Conservation (phyloP, 2,797 vertebrate genomes). For the Hypotaenidia okinawae region DNA sequence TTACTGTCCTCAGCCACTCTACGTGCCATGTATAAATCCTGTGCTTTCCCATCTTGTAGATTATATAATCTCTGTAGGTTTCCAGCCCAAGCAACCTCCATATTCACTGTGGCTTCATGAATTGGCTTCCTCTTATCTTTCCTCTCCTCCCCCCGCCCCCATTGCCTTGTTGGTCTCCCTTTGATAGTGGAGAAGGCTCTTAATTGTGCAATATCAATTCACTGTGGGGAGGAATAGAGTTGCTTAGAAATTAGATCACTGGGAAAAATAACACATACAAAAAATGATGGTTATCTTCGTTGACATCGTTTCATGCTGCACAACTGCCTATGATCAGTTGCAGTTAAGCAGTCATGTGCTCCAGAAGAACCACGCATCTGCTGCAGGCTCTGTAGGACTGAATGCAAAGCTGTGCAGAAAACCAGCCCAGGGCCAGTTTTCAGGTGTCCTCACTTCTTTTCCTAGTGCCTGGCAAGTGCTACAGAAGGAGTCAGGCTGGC, state of each 20-base stretch:
- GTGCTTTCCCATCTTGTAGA: neutral
- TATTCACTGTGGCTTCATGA: neutral
- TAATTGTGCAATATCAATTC: neutral
- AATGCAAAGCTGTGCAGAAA: neutral
- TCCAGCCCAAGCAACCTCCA: neutral
- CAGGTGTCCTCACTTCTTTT: neutral
- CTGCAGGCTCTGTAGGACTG: neutral
- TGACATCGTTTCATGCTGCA: neutral
- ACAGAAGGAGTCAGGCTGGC: conserved; percentile 92
- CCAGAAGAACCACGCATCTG: neutral
- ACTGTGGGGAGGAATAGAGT: neutral
- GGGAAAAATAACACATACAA: neutral
- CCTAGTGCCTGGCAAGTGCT: conserved; percentile 88
- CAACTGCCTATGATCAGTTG: neutral
- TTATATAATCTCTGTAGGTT: neutral
- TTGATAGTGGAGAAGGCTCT: neutral
- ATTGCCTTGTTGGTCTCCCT: neutral
- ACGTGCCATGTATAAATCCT: neutral
- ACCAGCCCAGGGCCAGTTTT: neutral
- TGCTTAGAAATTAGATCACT: neutral
- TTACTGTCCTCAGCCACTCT: neutral
- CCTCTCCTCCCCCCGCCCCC: too few relatives aligned
- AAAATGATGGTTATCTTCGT: neutral
- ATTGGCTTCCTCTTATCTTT: neutral
- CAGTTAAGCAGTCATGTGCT: neutral